A percentile compares a stretch with the other conserved stretches of the same genome.
Conservation (phyloP, 1,140 invertebrate genomes). For the Paracyclopina nana region DNA sequence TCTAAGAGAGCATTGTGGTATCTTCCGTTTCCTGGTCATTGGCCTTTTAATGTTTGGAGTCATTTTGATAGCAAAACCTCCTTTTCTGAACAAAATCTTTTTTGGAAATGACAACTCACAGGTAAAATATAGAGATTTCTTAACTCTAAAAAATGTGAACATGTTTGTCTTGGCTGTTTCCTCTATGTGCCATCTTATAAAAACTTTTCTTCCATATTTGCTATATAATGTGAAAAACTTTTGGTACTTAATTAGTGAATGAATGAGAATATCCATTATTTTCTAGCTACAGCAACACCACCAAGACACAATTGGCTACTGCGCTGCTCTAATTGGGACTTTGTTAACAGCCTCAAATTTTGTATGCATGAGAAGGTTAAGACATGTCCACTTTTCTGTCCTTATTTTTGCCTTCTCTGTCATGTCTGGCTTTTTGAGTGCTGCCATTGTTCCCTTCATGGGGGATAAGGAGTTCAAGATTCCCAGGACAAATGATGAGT, state of each 20-base stretch:
- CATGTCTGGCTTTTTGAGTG: conserved; percentile 9
- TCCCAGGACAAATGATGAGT: conserved; percentile 4
- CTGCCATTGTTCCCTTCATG: background rate
- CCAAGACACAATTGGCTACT: conserved; percentile 7
- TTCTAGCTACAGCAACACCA: background rate
- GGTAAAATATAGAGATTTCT: background rate
- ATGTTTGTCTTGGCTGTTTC: no score
- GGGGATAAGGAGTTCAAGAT: background rate
- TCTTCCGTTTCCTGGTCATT: conserved; percentile 8
- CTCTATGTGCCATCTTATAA: no score
- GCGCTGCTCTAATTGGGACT: conserved; percentile 4
- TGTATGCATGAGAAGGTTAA: conserved; percentile 10
- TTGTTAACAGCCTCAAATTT: conserved; percentile 9
- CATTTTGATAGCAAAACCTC: conserved; percentile 9
- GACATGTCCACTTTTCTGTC: conserved; percentile 11
- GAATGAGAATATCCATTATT: background rate
- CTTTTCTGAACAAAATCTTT: conserved; percentile 6
- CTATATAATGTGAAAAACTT: no score
- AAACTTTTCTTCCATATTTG: no score
- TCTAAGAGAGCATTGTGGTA: conserved; percentile 7
- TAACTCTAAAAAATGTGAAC: no score
- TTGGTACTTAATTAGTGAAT: no score
- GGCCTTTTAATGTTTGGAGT: conserved; percentile 2
- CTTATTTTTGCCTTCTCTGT: conserved; percentile 9
- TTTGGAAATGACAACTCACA: conserved; percentile 4